These are phyloP conservation scores for Papilio gigon DNA, from an alignment of 2,888 invertebrate species.

Conservation along the genomic window DNA sequence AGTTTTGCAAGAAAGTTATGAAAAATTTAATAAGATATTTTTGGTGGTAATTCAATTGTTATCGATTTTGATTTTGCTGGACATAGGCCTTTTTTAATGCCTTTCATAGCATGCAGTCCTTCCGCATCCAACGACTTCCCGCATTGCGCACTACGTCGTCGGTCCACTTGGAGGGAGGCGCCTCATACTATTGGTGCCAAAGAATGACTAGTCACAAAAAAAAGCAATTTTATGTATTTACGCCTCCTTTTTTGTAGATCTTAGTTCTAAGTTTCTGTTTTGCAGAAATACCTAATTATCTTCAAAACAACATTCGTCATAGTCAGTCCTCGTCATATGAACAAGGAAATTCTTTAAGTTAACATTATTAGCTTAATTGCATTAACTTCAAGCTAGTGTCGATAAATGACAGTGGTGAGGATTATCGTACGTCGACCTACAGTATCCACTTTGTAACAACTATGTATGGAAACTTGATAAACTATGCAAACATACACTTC, in stretches of 20 bases:
- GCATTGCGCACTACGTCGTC: too few species aligned
- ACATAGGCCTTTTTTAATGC: too few species aligned
- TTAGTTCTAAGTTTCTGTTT: not conserved
- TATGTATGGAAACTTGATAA: conserved; percentile 38
- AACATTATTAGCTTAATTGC: conserved; percentile 23
- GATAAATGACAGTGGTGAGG: conserved; percentile 26
- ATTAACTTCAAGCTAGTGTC: conserved; percentile 35
- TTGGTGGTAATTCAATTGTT: too few species aligned
- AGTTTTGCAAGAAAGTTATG: not conserved
- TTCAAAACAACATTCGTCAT: not conserved
- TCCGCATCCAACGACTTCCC: too few species aligned
- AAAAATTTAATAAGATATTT: too few species aligned
- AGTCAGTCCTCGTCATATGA: not conserved
- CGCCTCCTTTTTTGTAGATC: not conserved
- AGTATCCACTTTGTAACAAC: conserved; percentile 28
- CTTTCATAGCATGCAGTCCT: too few species aligned
- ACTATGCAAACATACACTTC: conserved; percentile 47
- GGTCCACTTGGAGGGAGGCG: too few species aligned
- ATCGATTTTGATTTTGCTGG: too few species aligned
- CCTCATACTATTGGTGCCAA: not conserved
- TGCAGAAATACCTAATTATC: not conserved
- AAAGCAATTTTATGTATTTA: not conserved
- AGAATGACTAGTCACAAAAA: not conserved
- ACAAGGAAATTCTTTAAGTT: conserved; percentile 9
- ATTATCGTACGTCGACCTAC: conserved; percentile 39